Evolutionary conservation across 2,888 invertebrate genomes (phyloP).

Genomic region (Pheosia tremula): DNA sequence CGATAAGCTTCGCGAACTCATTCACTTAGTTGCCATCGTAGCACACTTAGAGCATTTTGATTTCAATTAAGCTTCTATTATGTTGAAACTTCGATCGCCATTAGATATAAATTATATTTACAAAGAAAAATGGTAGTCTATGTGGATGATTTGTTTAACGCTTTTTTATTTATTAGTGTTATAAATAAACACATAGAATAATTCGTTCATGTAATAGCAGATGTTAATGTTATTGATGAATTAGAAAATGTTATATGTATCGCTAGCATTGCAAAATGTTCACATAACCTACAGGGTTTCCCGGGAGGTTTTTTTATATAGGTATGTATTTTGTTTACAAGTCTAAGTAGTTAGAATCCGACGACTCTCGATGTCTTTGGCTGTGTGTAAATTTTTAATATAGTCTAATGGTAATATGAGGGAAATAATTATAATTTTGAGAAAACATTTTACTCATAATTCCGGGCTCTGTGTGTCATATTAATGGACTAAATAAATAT

Average conservation of each 20-base stretch:
- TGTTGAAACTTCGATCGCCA: constrained; percentile 57
- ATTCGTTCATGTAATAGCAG: constrained; percentile 53
- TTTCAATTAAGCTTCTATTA: constrained; percentile 60
- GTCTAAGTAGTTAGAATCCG: constrained; percentile 73
- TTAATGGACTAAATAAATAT: constrained; percentile 61
- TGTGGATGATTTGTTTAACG: constrained; percentile 61
- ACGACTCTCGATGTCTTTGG: constrained; percentile 82
- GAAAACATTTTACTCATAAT: constrained; percentile 72
- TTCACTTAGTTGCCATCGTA: constrained; percentile 64
- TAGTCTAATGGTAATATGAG: constrained; percentile 61
- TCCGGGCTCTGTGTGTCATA: constrained; percentile 68
- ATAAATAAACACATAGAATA: constrained; percentile 47
- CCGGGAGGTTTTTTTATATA: constrained; percentile 62
- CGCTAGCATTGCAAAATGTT: constrained; percentile 85
- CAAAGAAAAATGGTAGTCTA: constrained; percentile 80
- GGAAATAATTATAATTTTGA: constrained; percentile 75
- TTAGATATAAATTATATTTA: constrained; percentile 65
- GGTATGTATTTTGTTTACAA: constrained; percentile 66
- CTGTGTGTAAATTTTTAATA: constrained; percentile 81
- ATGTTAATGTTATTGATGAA: constrained; percentile 48
- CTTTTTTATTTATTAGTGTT: constrained; percentile 60
- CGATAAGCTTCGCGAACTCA: constrained; percentile 77
- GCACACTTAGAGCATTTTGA: constrained; percentile 61
- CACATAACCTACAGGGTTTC: constrained; percentile 74
- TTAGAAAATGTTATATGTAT: constrained; percentile 52